Base-by-base conservation (phyloP, 2,797 vertebrate genomes). In the Otolemur crassicaudatus region DNA sequence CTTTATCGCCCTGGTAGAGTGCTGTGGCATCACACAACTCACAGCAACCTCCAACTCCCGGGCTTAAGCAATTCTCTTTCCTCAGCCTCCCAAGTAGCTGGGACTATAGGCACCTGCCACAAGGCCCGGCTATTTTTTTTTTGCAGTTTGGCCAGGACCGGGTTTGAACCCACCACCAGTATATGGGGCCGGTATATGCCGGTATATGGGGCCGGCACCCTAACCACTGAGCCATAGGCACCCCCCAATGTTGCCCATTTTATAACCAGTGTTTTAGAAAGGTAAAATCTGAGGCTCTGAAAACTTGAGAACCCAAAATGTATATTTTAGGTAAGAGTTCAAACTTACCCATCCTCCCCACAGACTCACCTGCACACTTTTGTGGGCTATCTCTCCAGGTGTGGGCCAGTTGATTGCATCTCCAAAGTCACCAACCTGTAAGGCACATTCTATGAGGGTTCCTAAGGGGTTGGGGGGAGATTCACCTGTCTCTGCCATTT, bases 381-480 rank as follows among this genome's bases (percentile, higher is more conserved):
- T 99, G 49, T 99, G 99, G 56, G 99, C 99, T 49, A 99, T 99
- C 98, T 99, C 99, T 97, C 99, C 99, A 31, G 99, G 99, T 60
- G 99, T 99, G 1, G 99, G 99, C 99, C 99, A 99, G 96, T 99
- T 99, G 97, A 99, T 99, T n/a, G 99, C 98, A 98, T 99, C 99
- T 76, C 99, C 99, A 0, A 99, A 99, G 97, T 99, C 99, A 97
- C 99, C 99, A 95, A 99, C 99, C 99, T 99, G 97, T 72, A 86
- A 97, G 37, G 3, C 82, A 97, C 80, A 94, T 87, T 81, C 80
- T 95, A 12, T 94, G 96, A 97, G 60, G 23, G 60, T 17, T 49
- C 60, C 94, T 27, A 1, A 20, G 34, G 20, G 29, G n/a, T 76
- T 49, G 46, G 46, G 34, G 80, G 16, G 31, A 31, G 29, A n/a